Conservation (phyloP, 2,888 invertebrate species). For the Acleris sparsana region DNA sequence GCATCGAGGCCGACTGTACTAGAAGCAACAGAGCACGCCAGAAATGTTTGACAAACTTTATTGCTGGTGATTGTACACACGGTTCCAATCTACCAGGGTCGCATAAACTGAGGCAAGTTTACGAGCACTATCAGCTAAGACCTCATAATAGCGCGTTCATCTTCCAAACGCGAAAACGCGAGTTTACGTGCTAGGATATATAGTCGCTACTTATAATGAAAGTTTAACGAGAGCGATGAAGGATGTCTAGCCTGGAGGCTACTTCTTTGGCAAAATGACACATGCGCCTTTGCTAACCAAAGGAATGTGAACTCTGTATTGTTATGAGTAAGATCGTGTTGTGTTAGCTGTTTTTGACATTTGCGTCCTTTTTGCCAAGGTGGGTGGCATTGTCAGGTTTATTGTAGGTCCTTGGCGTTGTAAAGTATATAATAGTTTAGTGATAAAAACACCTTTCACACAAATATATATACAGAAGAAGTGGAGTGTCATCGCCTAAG, state of each 20-base stretch:
- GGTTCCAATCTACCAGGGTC: neutral
- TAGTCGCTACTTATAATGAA: slow-evolving; percentile 14
- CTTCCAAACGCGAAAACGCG: slow-evolving; percentile 4
- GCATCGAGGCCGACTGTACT: too few relatives aligned
- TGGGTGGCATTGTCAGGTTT: neutral
- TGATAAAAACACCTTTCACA: neutral
- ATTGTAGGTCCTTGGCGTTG: slow-evolving; percentile 6
- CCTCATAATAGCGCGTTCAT: slow-evolving; percentile 18
- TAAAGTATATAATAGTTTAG: neutral
- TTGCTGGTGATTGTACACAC: too few relatives aligned
- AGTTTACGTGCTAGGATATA: slow-evolving; percentile 11
- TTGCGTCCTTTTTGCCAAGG: too few relatives aligned
- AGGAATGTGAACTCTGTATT: too few relatives aligned
- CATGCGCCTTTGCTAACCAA: too few relatives aligned
- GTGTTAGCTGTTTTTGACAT: too few relatives aligned
- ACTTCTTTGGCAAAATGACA: too few relatives aligned
- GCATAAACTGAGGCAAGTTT: slow-evolving; percentile 14
- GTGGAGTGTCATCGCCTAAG: too few relatives aligned
- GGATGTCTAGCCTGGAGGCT: slow-evolving; percentile 9
- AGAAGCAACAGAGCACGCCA: too few relatives aligned
- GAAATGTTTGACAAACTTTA: too few relatives aligned
- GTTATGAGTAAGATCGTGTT: too few relatives aligned
- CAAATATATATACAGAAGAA: too few relatives aligned
- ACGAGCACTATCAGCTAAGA: slow-evolving; percentile 11
- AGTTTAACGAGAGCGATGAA: slow-evolving; percentile 14